Evolutionary conservation across 2,113 vertebrate genomes (phyloP).

Genomic region (Aramus guarauna): DNA sequence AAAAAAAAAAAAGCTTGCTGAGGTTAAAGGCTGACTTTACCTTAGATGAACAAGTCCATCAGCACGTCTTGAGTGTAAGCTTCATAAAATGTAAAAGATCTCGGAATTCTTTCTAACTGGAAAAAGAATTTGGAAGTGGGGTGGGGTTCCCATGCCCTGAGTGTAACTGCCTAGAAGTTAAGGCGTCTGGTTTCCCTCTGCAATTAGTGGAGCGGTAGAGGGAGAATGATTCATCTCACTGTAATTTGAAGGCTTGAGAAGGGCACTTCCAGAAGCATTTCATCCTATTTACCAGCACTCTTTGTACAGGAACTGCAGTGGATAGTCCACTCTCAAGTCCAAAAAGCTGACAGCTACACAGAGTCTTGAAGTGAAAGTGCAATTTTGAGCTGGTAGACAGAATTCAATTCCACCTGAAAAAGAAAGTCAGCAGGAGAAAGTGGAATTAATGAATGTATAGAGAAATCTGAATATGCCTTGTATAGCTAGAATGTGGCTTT

Average conservation of each 20-base stretch:
- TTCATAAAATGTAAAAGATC: background rate
- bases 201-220: background rate
- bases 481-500: background rate
- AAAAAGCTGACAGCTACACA: background rate
- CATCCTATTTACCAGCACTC: background rate
- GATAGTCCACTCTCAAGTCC: background rate
- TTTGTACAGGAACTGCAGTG: background rate
- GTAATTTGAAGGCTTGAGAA: constrained; percentile 1
- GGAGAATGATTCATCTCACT: constrained; percentile 14
- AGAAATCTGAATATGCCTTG: background rate
- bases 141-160: background rate
- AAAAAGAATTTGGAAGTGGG: background rate
- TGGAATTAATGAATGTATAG: background rate
- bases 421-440: background rate
- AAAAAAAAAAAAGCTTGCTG: background rate
- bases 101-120: background rate
- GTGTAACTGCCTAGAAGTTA: background rate
- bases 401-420: background rate
- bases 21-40: background rate
- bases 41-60: background rate
- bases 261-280: background rate
- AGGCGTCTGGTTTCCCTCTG: constrained; percentile 33
- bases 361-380: background rate
- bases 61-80: background rate
- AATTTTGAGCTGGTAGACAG: background rate